Evolutionary conservation across 2,797 vertebrate species (phyloP).

Genomic region (Mastacembelus armatus): DNA sequence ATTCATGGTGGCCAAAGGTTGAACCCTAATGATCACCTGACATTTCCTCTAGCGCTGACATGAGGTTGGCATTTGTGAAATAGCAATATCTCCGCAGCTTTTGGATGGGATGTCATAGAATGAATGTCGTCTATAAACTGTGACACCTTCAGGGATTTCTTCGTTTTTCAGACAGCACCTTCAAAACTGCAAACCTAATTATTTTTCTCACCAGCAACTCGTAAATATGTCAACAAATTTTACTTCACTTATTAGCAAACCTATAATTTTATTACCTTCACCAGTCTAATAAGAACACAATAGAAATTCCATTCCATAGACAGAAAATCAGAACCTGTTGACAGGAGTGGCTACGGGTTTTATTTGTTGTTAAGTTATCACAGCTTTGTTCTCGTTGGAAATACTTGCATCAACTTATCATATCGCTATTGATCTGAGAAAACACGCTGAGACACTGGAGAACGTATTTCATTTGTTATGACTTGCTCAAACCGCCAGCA

Average conservation of each 20-base stretch:
- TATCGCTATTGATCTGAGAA: slow-evolving; percentile 29
- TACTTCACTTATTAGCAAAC: too few relatives aligned
- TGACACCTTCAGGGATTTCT: too few relatives aligned
- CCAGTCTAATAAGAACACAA: background rate
- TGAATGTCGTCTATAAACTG: too few relatives aligned
- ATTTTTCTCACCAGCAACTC: too few relatives aligned
- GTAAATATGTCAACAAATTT: too few relatives aligned
- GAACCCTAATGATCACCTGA: too few relatives aligned
- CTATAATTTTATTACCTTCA: slow-evolving; percentile 1
- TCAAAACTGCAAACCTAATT: too few relatives aligned
- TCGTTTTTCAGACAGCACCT: too few relatives aligned
- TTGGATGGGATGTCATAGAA: too few relatives aligned
- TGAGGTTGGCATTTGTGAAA: too few relatives aligned
- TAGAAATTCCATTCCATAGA: background rate
- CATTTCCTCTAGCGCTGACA: too few relatives aligned
- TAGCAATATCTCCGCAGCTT: too few relatives aligned
- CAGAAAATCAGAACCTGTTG: slow-evolving; percentile 4
- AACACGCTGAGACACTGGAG: slow-evolving; percentile 17
- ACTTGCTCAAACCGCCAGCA: slow-evolving; percentile 49
- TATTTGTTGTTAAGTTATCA: background rate
- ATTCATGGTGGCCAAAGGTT: background rate
- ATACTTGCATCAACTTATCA: slow-evolving; percentile 1
- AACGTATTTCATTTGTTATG: slow-evolving; percentile 42
- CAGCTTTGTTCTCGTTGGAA: slow-evolving; percentile 20
- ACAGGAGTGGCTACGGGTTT: slow-evolving; percentile 10